These are phyloP conservation scores for Drosophila cognata DNA, from an alignment of 2,888 invertebrate genomes.

Conservation along the genomic window DNA sequence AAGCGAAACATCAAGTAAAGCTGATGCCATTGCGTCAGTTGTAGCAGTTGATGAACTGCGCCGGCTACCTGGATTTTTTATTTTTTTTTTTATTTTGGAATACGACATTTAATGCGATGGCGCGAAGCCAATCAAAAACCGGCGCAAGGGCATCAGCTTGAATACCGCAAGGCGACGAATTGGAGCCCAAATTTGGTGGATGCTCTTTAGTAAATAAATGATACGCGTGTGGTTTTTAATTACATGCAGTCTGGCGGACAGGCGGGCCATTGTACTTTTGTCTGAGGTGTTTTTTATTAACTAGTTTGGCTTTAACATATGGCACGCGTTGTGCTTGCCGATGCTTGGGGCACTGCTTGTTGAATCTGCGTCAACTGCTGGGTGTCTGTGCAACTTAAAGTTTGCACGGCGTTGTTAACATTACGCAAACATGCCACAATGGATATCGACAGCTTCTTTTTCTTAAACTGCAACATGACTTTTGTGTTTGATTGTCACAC, in stretches of 20 bases:
- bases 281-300: conserved; percentile 26
- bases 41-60: conserved; percentile 55
- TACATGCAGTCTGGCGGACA: conserved; percentile 51
- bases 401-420: conserved; percentile 65
- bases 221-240: conserved; percentile 75
- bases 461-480: conserved; percentile 36
- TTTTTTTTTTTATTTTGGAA: conserved; percentile 28
- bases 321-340: conserved; percentile 67
- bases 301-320: conserved; percentile 55
- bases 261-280: conserved; percentile 28
- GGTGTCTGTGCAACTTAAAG: conserved; percentile 58
- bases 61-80: conserved; percentile 54
- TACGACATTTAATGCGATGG: conserved; percentile 55
- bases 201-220: conserved; percentile 62
- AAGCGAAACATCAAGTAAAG: conserved; percentile 45
- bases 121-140: conserved; percentile 83
- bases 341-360: conserved; percentile 41
- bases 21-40: conserved; percentile 61
- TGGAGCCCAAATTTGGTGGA: conserved; percentile 45
- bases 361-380: conserved; percentile 69
- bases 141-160: conserved; percentile 64
- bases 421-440: conserved; percentile 77
- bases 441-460: conserved; percentile 20
- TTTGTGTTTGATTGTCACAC: conserved; percentile 52
- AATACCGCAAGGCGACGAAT: conserved; percentile 27